Conservation (phyloP, 2,113 vertebrate species). For the Oenanthe oenanthe region DNA sequence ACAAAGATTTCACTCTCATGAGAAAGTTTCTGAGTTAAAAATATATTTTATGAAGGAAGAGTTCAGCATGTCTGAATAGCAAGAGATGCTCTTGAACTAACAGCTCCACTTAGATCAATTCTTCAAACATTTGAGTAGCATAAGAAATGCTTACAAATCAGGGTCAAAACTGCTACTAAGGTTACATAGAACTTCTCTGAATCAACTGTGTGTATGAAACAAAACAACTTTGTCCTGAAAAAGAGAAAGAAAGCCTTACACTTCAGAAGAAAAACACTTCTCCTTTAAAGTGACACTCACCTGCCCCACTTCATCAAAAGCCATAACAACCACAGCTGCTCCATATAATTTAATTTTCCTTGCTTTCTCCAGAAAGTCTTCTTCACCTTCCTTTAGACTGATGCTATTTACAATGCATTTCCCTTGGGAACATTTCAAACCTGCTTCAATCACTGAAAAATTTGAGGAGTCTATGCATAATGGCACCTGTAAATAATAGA, state of each 20-base stretch:
- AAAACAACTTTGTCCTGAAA: background rate
- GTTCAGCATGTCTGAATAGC: background rate
- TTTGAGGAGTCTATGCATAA: constrained; percentile 97
- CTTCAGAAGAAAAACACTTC: background rate
- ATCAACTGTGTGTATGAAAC: background rate
- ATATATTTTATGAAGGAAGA: background rate
- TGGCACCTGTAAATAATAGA: constrained; percentile 81
- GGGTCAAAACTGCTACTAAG: background rate
- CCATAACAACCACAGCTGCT: constrained; percentile 94
- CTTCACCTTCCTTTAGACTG: constrained; percentile 95
- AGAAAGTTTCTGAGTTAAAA: background rate
- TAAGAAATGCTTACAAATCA: background rate
- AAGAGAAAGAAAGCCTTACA: background rate
- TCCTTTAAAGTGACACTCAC: constrained; percentile 67
- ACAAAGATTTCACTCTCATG: background rate
- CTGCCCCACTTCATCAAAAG: constrained; percentile 96
- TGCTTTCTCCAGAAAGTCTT: constrained; percentile 87
- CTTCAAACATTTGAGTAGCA: background rate
- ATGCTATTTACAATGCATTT: constrained; percentile 98
- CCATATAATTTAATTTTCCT: constrained; percentile 86
- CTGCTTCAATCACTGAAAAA: constrained; percentile 93
- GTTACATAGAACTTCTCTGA: background rate
- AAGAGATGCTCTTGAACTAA: background rate
- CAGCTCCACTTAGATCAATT: background rate
- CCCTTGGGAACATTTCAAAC: constrained; percentile 94